Percentiles rank a stretch among this genome's conserved stretches.
phyloP scores from a whole-genome alignment of 2,888 invertebrate genomes.

The Hydrotaea cyrtoneurina region DNA sequence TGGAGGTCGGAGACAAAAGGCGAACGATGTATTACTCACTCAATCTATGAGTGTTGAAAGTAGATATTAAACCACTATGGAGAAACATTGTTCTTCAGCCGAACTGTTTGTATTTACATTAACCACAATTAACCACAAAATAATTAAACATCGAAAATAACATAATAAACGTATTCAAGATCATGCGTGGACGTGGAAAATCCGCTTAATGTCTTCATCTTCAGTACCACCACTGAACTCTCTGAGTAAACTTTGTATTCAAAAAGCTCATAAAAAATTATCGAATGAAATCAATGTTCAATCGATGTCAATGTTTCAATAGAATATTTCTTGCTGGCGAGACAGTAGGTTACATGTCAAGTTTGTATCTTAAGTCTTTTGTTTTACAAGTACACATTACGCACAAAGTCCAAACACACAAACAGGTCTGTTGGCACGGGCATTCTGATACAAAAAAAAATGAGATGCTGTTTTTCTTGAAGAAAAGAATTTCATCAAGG shows the following conservation, averaged over 20 bases:
- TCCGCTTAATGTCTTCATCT: background rate
- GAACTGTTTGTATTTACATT: no score
- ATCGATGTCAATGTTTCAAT: no score
- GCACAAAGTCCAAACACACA: slow-evolving; percentile 13
- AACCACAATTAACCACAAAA: no score
- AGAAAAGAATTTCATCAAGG: slow-evolving; percentile 40
- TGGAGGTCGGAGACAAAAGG: no score
- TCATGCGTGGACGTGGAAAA: background rate
- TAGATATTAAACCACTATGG: no score
- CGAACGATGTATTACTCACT: no score
- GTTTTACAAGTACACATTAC: slow-evolving; percentile 29
- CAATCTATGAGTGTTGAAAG: no score
- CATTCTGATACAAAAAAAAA: slow-evolving; percentile 19
- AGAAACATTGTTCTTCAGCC: no score
- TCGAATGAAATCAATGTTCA: no score
- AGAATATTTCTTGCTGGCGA: background rate
- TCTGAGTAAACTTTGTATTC: background rate
- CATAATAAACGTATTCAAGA: no score
- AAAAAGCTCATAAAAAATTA: no score
- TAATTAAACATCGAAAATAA: no score
- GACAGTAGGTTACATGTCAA: slow-evolving; percentile 54
- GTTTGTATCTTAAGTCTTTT: slow-evolving; percentile 55
- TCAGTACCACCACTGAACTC: background rate
- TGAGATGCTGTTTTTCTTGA: slow-evolving; percentile 13
- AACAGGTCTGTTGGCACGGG: slow-evolving; percentile 45